These are phyloP conservation scores for Falco concolor DNA, from an alignment of 2,797 vertebrate genomes.

Conservation along the genomic window DNA sequence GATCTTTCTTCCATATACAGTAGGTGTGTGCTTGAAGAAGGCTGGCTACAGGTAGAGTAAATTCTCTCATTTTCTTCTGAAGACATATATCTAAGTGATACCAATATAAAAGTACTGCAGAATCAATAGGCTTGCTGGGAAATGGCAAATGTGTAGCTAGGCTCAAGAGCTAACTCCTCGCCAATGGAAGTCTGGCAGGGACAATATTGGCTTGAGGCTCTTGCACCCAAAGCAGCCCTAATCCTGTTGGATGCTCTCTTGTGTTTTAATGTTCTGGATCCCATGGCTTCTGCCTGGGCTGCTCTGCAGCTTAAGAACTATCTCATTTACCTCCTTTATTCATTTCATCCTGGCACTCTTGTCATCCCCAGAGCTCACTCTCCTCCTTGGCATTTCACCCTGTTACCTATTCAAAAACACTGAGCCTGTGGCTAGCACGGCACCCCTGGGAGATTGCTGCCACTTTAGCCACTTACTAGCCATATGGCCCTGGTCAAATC, in stretches of 20 bases:
- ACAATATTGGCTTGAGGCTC: background rate
- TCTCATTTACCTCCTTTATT: background rate
- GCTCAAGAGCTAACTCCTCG: background rate
- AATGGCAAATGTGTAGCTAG: background rate
- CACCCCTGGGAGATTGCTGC: background rate
- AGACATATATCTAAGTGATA: background rate
- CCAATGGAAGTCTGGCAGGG: background rate
- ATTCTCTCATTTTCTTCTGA: background rate
- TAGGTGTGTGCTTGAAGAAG: background rate
- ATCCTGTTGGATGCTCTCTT: background rate
- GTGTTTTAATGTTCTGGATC: background rate
- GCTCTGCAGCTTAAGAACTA: background rate
- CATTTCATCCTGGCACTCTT: background rate
- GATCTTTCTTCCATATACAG: background rate
- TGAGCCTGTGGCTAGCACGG: accelerated
- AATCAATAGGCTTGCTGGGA: background rate
- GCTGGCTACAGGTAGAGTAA: background rate
- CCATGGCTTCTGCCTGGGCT: accelerated
- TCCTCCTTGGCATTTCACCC: background rate
- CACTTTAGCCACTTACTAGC: background rate
- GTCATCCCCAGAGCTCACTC: background rate
- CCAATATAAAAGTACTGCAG: background rate
- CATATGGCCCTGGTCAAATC: background rate
- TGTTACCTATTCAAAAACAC: background rate
- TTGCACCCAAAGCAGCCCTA: background rate